Base-by-base conservation (phyloP, 2,113 vertebrate genomes). In the Platichthys flesus region DNA sequence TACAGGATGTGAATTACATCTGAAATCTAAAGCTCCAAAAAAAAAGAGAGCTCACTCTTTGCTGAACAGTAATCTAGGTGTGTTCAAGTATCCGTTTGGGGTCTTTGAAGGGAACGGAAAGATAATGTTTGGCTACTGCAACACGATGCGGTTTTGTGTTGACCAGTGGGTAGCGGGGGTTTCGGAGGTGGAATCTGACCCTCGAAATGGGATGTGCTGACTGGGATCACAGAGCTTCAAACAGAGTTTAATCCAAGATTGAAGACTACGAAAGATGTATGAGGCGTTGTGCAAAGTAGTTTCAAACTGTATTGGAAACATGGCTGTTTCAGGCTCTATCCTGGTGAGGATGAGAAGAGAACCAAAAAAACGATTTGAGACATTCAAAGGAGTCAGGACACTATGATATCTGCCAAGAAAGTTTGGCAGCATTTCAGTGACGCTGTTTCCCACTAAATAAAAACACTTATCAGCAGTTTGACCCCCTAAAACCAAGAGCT, bases 41-140 rank as follows among this genome's bases (percentile, higher is more conserved):
- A 37, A 82, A n/a, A 45, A 9, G 16, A 49, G 20, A 72, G 66
- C 78, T 67, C 5, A 9, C 9, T 57, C 31, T 55, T 45, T 45
- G n/a, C 31, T 67, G 57, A 60, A 81, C 49, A 79, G 67, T 20
- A 73, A 54, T 49, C 2, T 26, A 35, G 20, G 31, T 28, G 57
- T 66, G 31, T 60, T 81, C 40, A 54, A 28, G 37, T 74, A 62
- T 66, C 47, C 24, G 60, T 77, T 63, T 23, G 6, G 18, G 4
- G 5, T 24, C 9, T 70, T 64, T 45, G 35, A 70, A 81, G 71
- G 35, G 8, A 40, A 37, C 5, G 71, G 40, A 78, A 77, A 71
- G 78, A 74, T 62, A 86, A 86, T 76, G 71, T 88, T 88, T 85
- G 69, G 64, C 51, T 81, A 23, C 47, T 82, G 78, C 66, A 84